Evolutionary conservation across 2,888 invertebrate species (phyloP), one percentile per base, ranked within the genome.

Genomic region (Antheraea yamamai): DNA sequence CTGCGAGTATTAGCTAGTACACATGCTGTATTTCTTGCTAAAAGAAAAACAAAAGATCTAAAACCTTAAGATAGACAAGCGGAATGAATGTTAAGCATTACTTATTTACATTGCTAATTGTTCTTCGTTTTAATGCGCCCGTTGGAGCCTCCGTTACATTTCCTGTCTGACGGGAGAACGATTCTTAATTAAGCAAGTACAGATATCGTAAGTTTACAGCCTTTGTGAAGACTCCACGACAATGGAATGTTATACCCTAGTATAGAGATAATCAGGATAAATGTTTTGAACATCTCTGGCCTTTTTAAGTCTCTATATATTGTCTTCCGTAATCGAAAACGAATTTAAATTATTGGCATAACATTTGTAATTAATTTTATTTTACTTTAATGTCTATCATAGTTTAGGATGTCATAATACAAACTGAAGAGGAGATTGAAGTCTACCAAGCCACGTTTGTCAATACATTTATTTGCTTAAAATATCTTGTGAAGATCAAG

Each of bases 81-180:
- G 39, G 39, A 70, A 70, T 26, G 39, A 70, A 30, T 64, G 64
- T 68, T 20, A 70, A 70, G 70, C 74, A 72, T 76, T 52, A 71
- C 72, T 73, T 73, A 88, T 86, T 86, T 85, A 84, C 87, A 88
- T 83, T 86, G 83, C 84, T 85, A 86, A 87, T 88, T 85, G 81
- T 79, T 66, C 64, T 70, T 39, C 70, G 70, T 39, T 70, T 70
- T 70, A 70, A 70, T 70, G 70, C 70, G 70, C 39, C 70, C 18
- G 70, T 61, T 35, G 39, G 20, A 70, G n/a, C 23, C n/a, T 70
- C 70, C 39, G n/a, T 70, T 39, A 70, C 70, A 70, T 39, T 39
- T 70, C 70, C 70, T 39, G 70, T 70, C n/a, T 70, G 70, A 39
- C n/a, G 35, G 35, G 2, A 39, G 39, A 39, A 70, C 39, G 39